Conservation (phyloP, 1,140 invertebrate species). For the Cotesia glomerata region DNA sequence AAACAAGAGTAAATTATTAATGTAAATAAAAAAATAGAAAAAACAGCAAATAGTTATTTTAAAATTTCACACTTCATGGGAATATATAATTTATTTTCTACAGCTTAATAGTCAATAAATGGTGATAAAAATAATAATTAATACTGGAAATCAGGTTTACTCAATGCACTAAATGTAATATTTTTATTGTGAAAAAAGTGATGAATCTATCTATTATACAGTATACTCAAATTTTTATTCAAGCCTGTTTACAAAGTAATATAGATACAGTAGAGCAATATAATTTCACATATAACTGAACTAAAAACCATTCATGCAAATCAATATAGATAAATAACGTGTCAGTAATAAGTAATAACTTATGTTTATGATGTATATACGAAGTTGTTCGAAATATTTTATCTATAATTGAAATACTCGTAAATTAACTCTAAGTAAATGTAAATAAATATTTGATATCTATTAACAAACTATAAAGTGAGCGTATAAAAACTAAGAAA, state of each 20-base stretch:
- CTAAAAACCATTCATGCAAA: slow-evolving; percentile 17
- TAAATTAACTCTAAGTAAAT: too few species aligned
- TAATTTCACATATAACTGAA: slow-evolving; percentile 26
- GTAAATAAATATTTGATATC: too few species aligned
- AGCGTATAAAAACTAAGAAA: too few species aligned
- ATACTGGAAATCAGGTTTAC: slow-evolving; percentile 20
- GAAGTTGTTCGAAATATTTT: slow-evolving; percentile 4
- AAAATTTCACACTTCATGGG: neutral
- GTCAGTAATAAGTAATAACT: neutral
- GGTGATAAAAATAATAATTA: slow-evolving; percentile 20
- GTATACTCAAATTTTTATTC: neutral
- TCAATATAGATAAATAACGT: neutral
- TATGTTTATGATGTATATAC: slow-evolving; percentile 9
- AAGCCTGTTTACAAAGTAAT: neutral
- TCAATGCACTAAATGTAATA: neutral
- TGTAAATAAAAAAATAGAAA: neutral
- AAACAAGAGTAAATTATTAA: neutral
- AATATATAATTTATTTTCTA: slow-evolving; percentile 17
- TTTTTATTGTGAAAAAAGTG: neutral
- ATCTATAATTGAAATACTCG: neutral
- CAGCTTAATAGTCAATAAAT: slow-evolving; percentile 20
- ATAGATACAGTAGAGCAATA: slow-evolving; percentile 17
- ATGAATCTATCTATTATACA: neutral
- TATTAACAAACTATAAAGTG: too few species aligned
- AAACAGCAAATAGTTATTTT: neutral